Conservation (phyloP, 2,113 vertebrate genomes). For the Cheirogaleus medius region DNA sequence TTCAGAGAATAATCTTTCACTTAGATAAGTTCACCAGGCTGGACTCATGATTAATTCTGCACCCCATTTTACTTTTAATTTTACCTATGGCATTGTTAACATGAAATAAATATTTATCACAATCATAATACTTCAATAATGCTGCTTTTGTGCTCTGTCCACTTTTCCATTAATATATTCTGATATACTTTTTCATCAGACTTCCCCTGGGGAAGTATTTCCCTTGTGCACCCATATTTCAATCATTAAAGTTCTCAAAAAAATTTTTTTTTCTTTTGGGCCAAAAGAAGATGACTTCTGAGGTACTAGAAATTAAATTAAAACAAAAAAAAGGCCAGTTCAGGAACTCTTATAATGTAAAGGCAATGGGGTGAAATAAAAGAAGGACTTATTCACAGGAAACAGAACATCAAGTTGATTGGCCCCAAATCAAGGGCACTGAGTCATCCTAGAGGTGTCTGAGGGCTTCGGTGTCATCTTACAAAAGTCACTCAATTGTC, state of each 20-base stretch:
- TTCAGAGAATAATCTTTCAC: not conserved
- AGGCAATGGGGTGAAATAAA: not conserved
- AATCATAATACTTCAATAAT: not conserved
- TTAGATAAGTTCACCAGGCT: not conserved
- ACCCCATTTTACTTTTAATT: not conserved
- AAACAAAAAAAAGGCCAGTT: not conserved
- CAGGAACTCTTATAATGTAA: not conserved
- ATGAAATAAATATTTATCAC: constrained; percentile 1
- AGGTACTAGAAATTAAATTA: not conserved
- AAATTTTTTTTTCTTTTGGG: not conserved
- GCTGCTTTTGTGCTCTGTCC: not conserved
- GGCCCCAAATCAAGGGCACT: not conserved
- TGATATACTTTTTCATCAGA: not conserved
- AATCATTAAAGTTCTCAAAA: not conserved
- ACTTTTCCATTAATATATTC: not conserved
- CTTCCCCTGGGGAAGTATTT: not conserved
- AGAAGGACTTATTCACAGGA: constrained; percentile 22
- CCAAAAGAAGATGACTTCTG: not conserved
- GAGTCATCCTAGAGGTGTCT: not conserved
- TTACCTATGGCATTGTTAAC: not conserved
- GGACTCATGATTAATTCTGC: not conserved
- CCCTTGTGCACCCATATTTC: not conserved
- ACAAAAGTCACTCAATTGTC: not conserved
- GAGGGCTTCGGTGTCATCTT: not conserved
- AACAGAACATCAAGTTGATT: not conserved